Evolutionary conservation across 2,888 invertebrate genomes (phyloP), one percentile per base, ranked within the genome.

Genomic region (Acanthopleura granulata): DNA sequence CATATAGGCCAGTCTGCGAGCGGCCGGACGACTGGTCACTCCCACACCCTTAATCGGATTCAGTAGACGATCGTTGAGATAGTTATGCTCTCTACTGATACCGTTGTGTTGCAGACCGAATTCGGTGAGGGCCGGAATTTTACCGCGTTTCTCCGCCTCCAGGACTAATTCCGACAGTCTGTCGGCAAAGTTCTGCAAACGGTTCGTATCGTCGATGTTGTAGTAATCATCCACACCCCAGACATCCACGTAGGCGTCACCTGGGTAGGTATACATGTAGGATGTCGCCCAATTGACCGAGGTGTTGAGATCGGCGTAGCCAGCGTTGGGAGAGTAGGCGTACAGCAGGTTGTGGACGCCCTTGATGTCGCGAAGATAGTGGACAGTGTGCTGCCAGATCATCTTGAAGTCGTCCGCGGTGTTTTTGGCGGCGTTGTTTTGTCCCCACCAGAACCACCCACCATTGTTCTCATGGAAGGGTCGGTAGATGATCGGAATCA

Each of bases 401-500:
- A 75, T 72, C 69, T 76, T 77, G 51, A 77, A 77, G 50, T 77
- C 78, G 0, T 77, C 72, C 1, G 76, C 69, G 15, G 76, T 76
- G 72, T 79, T 79, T n/a, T 76, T 49, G 0, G 75, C 75, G n/a
- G 66, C 62, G 14, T 57, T 73, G 29, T 73, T 76, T 12, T 77
- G 74, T 15, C 80, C 80, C 80, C 80, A 82, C 76, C 79, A 82
- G 74, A 82, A 80, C 80, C 79, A 80, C 22, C 62, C 72, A 0
- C 81, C 80, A 62, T 80, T 79, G 75, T 79, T 78, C 73, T 82
- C 81, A 62, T 82, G 80, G n/a, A 77, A 76, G 1, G 78, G 78
- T 25, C 80, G 74, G 71, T 76, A 80, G 15, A 82, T 73, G 15
- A 79, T 77, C 0, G 80, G 77, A 49, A 78, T 77, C 40, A 29